phyloP scores from a whole-genome alignment of 2,888 invertebrate genomes.

The Bombyx huttoni region DNA sequence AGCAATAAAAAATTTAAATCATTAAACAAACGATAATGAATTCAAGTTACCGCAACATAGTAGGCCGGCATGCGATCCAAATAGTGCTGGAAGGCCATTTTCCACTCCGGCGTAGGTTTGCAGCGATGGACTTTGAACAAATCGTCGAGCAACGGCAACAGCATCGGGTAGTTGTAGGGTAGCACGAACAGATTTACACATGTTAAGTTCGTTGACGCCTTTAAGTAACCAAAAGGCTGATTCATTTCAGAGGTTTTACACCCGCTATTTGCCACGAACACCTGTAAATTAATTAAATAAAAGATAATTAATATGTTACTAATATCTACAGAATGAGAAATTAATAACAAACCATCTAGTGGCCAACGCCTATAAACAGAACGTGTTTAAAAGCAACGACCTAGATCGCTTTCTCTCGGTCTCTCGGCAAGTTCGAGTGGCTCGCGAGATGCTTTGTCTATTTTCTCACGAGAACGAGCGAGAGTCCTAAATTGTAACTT shows the following conservation, averaged over 20 bases:
- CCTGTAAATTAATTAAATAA: conserved; percentile 56
- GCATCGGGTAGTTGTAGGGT: conserved; percentile 98
- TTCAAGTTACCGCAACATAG: conserved; percentile 79
- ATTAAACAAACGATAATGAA: neutral
- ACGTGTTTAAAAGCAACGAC: no score
- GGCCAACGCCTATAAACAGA: no score
- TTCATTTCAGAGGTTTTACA: conserved; percentile 86
- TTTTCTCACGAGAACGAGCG: no score
- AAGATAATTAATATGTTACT: no score
- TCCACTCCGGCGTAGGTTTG: conserved; percentile 94
- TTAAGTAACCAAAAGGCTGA: conserved; percentile 97
- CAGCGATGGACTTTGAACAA: conserved; percentile 92
- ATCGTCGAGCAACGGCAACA: conserved; percentile 93
- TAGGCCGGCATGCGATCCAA: conserved; percentile 97
- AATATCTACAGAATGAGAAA: no score
- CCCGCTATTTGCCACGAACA: conserved; percentile 91
- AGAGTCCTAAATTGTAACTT: no score
- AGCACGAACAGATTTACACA: conserved; percentile 97
- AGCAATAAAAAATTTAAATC: no score
- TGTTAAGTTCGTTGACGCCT: conserved; percentile 93
- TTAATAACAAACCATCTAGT: no score
- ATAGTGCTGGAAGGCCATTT: conserved; percentile 93
- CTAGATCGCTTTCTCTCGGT: no score
- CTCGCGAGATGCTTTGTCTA: no score
- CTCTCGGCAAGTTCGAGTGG: no score